Conservation (phyloP, 2,797 vertebrate species). For the Hyperoplus immaculatus region DNA sequence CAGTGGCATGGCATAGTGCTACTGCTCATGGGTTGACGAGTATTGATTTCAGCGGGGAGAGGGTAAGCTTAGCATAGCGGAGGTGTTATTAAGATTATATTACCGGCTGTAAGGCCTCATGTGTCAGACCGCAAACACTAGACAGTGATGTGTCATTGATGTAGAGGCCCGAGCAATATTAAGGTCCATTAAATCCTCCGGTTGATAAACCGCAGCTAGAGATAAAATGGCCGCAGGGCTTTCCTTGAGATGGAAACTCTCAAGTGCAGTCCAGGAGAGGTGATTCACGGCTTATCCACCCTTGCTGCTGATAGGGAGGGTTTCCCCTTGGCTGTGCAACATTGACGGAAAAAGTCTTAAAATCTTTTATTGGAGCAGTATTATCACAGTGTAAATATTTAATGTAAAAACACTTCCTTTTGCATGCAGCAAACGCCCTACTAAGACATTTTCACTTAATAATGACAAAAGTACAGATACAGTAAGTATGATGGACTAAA, state of each 20-base stretch:
- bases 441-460: background rate
- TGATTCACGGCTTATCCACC: slow-evolving; percentile 18
- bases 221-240: slow-evolving; percentile 41
- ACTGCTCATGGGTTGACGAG: slow-evolving; percentile 15
- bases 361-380: slow-evolving; percentile 19
- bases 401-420: slow-evolving; percentile 27
- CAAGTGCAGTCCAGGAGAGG: background rate
- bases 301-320: slow-evolving; percentile 27
- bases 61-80: slow-evolving; percentile 26
- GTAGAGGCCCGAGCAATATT: slow-evolving; percentile 23
- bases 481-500: slow-evolving; percentile 2
- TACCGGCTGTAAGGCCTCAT: slow-evolving; percentile 41
- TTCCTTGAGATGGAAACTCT: slow-evolving; percentile 75
- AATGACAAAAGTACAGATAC: background rate
- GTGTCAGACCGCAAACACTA: slow-evolving; percentile 34
- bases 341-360: slow-evolving; percentile 28
- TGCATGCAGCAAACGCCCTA: slow-evolving; percentile 1
- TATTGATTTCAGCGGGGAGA: slow-evolving; percentile 46
- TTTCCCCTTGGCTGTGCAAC: slow-evolving; percentile 33
- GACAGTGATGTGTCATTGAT: slow-evolving; percentile 37
- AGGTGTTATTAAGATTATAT: slow-evolving; percentile 61
- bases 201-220: slow-evolving; percentile 62
- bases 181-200: slow-evolving; percentile 64
- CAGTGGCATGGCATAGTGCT: slow-evolving; percentile 14
- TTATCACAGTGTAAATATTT: slow-evolving; percentile 44